Conservation (phyloP, 2,113 vertebrate genomes). For the Maccullochella peelii region DNA sequence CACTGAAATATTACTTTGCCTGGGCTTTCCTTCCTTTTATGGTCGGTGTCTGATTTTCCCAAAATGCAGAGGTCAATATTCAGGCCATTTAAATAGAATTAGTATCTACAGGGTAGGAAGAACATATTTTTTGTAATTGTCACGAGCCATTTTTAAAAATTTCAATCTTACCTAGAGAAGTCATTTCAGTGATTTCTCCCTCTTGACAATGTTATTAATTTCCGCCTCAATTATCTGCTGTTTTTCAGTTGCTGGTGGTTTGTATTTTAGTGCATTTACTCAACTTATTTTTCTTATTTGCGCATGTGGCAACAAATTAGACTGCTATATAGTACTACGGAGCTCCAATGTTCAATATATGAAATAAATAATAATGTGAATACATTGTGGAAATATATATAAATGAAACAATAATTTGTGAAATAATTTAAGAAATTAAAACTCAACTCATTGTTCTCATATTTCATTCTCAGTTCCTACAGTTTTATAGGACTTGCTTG, state of each 20-base stretch:
- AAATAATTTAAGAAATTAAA: background rate
- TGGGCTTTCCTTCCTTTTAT: background rate
- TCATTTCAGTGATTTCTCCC: background rate
- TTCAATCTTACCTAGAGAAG: background rate
- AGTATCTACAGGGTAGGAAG: background rate
- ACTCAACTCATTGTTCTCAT: background rate
- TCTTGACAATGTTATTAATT: background rate
- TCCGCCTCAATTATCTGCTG: constrained; percentile 19
- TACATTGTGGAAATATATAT: background rate
- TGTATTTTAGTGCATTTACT: background rate
- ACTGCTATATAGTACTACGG: background rate
- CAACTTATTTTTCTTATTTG: background rate
- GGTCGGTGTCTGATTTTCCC: background rate
- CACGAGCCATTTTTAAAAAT: constrained; percentile 8
- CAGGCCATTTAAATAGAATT: background rate
- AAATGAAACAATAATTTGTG: background rate
- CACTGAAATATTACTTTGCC: background rate
- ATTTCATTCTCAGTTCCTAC: background rate
- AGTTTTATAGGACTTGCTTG: background rate
- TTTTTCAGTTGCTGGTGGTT: constrained; percentile 21
- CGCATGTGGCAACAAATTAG: background rate
- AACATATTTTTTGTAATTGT: constrained; percentile 20
- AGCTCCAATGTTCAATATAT: too few species aligned
- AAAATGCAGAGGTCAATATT: constrained; percentile 12
- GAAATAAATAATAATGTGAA: background rate